A percentile compares a stretch with the other conserved stretches of the same genome.
Evolutionary conservation across 2,888 invertebrate species (phyloP).

Genomic region (Achlya flavicornis): DNA sequence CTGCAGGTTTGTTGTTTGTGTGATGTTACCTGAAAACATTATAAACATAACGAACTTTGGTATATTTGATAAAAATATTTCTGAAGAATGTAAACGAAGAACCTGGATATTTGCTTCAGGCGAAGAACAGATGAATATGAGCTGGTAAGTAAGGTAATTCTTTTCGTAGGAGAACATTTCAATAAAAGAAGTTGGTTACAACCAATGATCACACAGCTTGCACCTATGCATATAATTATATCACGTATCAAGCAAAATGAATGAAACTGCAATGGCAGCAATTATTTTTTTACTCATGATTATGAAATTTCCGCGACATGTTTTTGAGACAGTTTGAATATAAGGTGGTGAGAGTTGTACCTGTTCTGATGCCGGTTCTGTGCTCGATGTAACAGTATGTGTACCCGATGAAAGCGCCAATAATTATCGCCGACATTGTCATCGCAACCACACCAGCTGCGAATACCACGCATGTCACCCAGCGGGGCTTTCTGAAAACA

Average conservation of each 20-base stretch:
- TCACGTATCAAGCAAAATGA: too few species aligned
- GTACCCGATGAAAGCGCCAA: constrained; percentile 67
- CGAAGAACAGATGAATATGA: too few species aligned
- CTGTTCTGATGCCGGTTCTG: constrained; percentile 37
- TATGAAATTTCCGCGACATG: not conserved
- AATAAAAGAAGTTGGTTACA: too few species aligned
- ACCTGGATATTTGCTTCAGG: too few species aligned
- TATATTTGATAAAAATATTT: not conserved
- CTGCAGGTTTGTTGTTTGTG: constrained; percentile 43
- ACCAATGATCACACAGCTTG: too few species aligned
- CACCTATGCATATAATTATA: too few species aligned
- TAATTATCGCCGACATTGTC: constrained; percentile 54
- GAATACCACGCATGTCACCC: constrained; percentile 52
- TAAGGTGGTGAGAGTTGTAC: constrained; percentile 21
- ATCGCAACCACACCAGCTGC: constrained; percentile 50
- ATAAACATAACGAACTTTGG: too few species aligned
- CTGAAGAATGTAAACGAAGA: not conserved
- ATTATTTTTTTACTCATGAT: not conserved
- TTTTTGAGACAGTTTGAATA: not conserved
- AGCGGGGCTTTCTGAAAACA: constrained; percentile 53
- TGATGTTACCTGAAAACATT: constrained; percentile 40
- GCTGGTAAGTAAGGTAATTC: too few species aligned
- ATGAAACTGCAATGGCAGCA: not conserved
- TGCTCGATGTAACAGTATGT: constrained; percentile 71
- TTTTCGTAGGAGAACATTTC: too few species aligned